Base-by-base conservation (phyloP, 2,797 vertebrate genomes). In the Smutsia temminckii region DNA sequence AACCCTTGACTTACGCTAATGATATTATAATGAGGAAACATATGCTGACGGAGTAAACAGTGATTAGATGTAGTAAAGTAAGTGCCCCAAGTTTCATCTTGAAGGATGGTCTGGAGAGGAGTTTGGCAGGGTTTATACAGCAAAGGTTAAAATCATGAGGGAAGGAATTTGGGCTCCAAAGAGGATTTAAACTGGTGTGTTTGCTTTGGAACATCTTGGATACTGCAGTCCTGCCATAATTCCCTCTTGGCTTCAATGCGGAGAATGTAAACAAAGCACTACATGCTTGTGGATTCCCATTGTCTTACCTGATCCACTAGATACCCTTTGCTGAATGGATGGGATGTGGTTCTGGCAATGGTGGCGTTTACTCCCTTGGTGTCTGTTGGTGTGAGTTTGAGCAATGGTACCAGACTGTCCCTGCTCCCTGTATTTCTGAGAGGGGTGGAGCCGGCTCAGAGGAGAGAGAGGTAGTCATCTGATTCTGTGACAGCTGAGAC, bases 11-110 rank as follows among this genome's bases (percentile, higher is more conserved):
- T 81, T 71, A 81, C 68, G 51, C 53, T 75, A 94, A 85, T 68
- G 77, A 63, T 75, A 72, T n/a, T 92, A 85, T 51, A 55, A 63
- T 37, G 53, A 92, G 57, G 57, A 96, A 95, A 85, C 66, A 77
- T 12, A 8, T 53, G 49, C 32, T 27, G 63, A 10, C 63, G 34
- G 89, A 16, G 16, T 77, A 69, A 95, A 55, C 32, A 57, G 49
- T 66, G 61, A 84, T 17, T 66, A 72, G 32, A 53, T n/a, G 2
- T 66, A 87, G 42, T 57, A 21, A 12, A 83, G 9, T 55, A 92
- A 59, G 12, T 40, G 42, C 37, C 93, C 23, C 34, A 85, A 61
- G 27, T 49, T 93, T 80, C 77, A 42, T 57, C 40, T 80, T 74
- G 57, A 87, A 85, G 57, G 85, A 68, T 21, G 16, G 16, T 16